Evolutionary conservation across 1,140 invertebrate species (phyloP).

Genomic region (Drosophila kanapiae): DNA sequence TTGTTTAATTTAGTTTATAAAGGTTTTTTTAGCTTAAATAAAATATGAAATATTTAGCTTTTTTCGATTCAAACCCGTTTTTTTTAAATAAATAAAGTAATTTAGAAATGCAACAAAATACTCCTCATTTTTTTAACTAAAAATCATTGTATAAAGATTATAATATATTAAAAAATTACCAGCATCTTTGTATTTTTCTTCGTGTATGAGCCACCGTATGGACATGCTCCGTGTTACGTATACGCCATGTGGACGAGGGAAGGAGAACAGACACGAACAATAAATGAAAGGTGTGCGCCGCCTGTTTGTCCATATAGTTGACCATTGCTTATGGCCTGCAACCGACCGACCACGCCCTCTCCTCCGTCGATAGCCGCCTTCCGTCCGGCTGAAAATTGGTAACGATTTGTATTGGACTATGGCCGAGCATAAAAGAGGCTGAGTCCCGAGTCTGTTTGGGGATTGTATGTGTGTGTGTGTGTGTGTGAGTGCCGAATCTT

Average conservation of each 20-base stretch:
- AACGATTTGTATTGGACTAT: slow-evolving; percentile 78
- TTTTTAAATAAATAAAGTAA: too few species aligned
- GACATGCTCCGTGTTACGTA: slow-evolving; percentile 52
- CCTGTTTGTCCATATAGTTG: slow-evolving; percentile 75
- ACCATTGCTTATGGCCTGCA: slow-evolving; percentile 73
- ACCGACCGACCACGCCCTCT: slow-evolving; percentile 28
- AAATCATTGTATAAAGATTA: not conserved
- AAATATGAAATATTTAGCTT: too few species aligned
- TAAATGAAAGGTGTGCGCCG: slow-evolving; percentile 80
- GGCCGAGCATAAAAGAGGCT: slow-evolving; percentile 67
- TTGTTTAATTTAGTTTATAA: not conserved
- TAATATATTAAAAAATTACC: not conserved
- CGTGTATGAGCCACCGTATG: slow-evolving; percentile 30
- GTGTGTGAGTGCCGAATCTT: slow-evolving; percentile 39
- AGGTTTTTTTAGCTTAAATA: too few species aligned
- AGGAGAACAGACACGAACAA: slow-evolving; percentile 50
- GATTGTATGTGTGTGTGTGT: slow-evolving; percentile 28
- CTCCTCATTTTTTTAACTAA: too few species aligned
- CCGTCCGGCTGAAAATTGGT: slow-evolving; percentile 76
- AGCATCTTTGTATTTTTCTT: not conserved
- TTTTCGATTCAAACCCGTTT: too few species aligned
- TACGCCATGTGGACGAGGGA: slow-evolving; percentile 45
- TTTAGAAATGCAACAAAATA: rapidly evolving
- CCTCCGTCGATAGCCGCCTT: not conserved
- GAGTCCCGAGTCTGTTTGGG: slow-evolving; percentile 23